These are phyloP conservation scores for Phoebastria nigripes DNA, from an alignment of 2,797 vertebrate species.

Conservation along the genomic window DNA sequence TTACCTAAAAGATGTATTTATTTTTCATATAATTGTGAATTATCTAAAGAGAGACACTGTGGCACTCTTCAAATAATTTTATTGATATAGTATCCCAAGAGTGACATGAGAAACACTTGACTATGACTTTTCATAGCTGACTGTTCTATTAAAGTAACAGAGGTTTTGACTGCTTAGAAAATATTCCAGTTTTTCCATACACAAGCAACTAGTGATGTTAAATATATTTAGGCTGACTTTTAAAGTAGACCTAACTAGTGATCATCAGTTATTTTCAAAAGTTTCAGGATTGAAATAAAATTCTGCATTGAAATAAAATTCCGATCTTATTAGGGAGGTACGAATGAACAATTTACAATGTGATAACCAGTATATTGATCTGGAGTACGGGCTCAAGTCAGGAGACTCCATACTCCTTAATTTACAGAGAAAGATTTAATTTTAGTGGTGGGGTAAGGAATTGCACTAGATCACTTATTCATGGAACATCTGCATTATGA, in stretches of 20 bases:
- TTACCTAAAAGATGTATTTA: not conserved
- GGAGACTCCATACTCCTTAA: not conserved
- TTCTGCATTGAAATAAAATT: not conserved
- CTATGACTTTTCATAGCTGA: not conserved
- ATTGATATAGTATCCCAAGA: not conserved
- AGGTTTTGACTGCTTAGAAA: not conserved
- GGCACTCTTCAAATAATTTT: not conserved
- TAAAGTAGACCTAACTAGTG: not conserved
- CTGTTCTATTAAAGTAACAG: not conserved
- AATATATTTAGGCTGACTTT: not conserved
- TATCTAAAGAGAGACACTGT: not conserved
- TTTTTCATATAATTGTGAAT: not conserved
- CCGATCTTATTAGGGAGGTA: not conserved
- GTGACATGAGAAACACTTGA: not conserved
- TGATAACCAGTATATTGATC: not conserved
- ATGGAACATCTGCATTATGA: not conserved
- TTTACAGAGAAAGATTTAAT: not conserved
- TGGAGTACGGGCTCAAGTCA: not conserved
- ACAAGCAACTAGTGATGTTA: not conserved
- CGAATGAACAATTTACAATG: not conserved
- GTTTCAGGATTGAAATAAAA: not conserved
- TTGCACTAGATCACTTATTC: not conserved
- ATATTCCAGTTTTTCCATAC: not conserved
- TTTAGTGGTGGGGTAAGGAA: not conserved
- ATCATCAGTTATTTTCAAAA: not conserved